Conservation (phyloP, 2,888 invertebrate genomes). For the Nomada hirtipes region DNA sequence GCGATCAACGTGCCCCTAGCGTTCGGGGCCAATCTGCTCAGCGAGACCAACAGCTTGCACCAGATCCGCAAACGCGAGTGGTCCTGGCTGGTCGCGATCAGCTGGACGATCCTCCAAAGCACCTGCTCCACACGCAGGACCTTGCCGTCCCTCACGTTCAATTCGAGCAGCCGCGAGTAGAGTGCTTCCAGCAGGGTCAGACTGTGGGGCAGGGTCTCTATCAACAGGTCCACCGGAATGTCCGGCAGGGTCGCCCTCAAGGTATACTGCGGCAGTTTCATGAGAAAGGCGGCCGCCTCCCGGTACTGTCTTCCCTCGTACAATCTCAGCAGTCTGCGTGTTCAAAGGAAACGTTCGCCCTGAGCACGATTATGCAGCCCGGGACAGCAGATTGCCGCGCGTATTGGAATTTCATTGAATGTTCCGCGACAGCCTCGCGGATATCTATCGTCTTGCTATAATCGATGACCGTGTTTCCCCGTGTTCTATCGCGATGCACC, state of each 20-base stretch:
- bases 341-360: not conserved
- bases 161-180: constrained; percentile 84
- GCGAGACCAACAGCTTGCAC: constrained; percentile 76
- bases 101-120: constrained; percentile 93
- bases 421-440: not conserved
- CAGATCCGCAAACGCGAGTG: constrained; percentile 75
- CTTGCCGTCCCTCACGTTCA: constrained; percentile 80
- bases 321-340: constrained; percentile 88
- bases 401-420: constrained; percentile 9
- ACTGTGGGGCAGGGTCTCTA: constrained; percentile 96
- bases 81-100: constrained; percentile 86
- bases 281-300: constrained; percentile 95
- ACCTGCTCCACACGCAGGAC: constrained; percentile 89
- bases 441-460: constrained; percentile 9
- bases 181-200: constrained; percentile 94
- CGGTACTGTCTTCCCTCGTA: constrained; percentile 95
- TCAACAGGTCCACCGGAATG: constrained; percentile 93
- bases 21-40: constrained; percentile 84
- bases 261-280: constrained; percentile 92
- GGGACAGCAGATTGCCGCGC: not conserved
- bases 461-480: constrained; percentile 38
- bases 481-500: constrained; percentile 31
- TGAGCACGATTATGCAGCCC: not conserved
- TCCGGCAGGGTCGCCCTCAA: constrained; percentile 91
- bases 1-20: constrained; percentile 89